Conservation (phyloP, 2,888 invertebrate species). For the Pterobdella sp. region DNA sequence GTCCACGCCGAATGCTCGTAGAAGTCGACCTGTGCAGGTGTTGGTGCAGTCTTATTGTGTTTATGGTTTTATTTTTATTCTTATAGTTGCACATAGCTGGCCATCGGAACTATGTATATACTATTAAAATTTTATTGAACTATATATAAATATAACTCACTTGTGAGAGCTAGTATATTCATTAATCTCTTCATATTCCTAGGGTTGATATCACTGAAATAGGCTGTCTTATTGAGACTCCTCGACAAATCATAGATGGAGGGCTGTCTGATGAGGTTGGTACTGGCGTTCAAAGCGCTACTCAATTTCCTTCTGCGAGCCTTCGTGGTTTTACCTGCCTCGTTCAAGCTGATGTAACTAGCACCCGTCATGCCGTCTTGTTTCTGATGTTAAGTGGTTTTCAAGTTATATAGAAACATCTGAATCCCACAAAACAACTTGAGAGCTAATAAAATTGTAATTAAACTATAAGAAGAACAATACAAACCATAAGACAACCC, state of each 20-base stretch:
- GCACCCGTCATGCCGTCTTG: conserved; percentile 31
- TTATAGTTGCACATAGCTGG: neutral
- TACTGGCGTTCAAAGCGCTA: conserved; percentile 24
- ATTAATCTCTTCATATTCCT: conserved; percentile 87
- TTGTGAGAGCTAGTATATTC: conserved; percentile 93
- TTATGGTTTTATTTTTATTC: neutral
- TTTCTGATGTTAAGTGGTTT: conserved; percentile 11
- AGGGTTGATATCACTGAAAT: conserved; percentile 97
- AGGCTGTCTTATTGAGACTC: conserved; percentile 79
- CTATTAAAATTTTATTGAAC: conserved; percentile 47
- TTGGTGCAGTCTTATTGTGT: neutral
- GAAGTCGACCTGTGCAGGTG: conserved; percentile 66
- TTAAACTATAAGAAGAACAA: too few relatives aligned
- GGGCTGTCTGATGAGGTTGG: conserved; percentile 29
- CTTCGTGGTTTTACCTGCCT: conserved; percentile 24
- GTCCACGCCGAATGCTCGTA: conserved; percentile 96
- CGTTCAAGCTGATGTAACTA: conserved; percentile 29
- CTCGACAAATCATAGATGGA: conserved; percentile 42
- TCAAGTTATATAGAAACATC: neutral
- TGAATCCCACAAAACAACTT: too few relatives aligned
- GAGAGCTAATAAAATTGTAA: too few relatives aligned
- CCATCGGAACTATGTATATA: neutral
- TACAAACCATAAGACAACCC: too few relatives aligned
- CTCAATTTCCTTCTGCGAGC: conserved; percentile 24
- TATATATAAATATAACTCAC: conserved; percentile 52